Conservation (phyloP, 2,797 vertebrate genomes). For the Cryptoprocta ferox region DNA sequence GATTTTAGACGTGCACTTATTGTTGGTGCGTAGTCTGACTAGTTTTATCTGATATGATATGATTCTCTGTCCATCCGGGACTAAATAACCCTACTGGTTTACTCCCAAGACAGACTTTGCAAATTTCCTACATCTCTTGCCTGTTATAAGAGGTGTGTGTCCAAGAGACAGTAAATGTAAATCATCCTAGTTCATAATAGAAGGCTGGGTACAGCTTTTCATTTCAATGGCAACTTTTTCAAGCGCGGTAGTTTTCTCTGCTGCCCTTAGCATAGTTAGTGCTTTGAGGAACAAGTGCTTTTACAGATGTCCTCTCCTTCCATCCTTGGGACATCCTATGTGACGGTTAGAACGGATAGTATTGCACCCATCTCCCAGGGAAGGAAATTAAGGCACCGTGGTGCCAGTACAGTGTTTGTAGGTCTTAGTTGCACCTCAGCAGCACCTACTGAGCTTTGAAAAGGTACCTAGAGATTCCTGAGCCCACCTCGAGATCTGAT, state of each 20-base stretch:
- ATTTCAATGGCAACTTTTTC: constrained; percentile 57
- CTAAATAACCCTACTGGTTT: neutral
- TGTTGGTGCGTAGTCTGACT: neutral
- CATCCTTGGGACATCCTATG: neutral
- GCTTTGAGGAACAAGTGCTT: constrained; percentile 8
- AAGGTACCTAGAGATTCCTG: neutral
- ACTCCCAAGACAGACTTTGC: neutral
- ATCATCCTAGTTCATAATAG: constrained; percentile 44
- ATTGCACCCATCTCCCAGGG: neutral
- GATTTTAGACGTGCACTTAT: neutral
- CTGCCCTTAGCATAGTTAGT: neutral
- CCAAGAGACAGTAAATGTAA: constrained; percentile 1
- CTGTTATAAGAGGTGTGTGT: neutral
- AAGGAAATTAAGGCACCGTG: neutral
- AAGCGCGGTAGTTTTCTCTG: neutral
- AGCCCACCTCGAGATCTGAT: neutral
- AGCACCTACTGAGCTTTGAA: neutral
- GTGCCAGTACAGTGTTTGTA: neutral
- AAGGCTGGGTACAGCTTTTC: constrained; percentile 17
- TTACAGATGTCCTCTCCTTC: neutral
- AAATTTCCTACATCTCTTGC: neutral
- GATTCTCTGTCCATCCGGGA: neutral
- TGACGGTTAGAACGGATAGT: neutral
- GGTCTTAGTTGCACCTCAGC: neutral
- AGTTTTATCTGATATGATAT: neutral